Conservation (phyloP, 30 jellyfish, hydroid and myxozoan genomes). For the Aurelia aurita complex sp. Pacific region DNA sequence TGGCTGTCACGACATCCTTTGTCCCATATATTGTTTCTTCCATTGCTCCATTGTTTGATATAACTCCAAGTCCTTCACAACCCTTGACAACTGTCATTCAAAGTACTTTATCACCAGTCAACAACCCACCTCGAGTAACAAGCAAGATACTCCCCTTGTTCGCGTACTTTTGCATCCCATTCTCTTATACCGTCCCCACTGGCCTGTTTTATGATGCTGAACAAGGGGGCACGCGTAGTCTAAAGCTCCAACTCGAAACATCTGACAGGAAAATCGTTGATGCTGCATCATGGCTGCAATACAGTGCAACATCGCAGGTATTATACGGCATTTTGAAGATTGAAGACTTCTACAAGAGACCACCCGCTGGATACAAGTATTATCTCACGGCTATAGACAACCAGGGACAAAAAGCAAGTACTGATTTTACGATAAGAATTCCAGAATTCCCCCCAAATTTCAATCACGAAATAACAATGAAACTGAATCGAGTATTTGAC, state of each 20-base stretch:
- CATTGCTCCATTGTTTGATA: neutral
- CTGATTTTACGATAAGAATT: conserved; percentile 56
- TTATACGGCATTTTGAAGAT: conserved; percentile 77
- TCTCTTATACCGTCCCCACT: conserved; percentile 55
- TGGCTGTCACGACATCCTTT: neutral
- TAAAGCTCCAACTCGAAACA: conserved; percentile 46
- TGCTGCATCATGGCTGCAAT: conserved; percentile 82
- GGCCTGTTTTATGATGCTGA: conserved; percentile 58
- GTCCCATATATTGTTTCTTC: too few species aligned
- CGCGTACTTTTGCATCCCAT: conserved; percentile 71
- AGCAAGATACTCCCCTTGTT: conserved; percentile 69
- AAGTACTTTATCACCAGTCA: neutral
- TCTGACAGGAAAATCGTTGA: conserved; percentile 33
- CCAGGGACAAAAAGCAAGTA: conserved; percentile 60
- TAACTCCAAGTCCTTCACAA: conserved; percentile 5
- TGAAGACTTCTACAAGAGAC: conserved; percentile 48
- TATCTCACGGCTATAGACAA: conserved; percentile 80
- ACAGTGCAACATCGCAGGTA: conserved; percentile 81
- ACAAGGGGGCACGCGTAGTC: conserved; percentile 78
- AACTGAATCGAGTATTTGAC: conserved; percentile 72
- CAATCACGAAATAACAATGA: conserved; percentile 47
- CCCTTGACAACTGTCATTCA: neutral
- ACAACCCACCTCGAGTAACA: conserved; percentile 68
- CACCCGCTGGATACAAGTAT: conserved; percentile 52
- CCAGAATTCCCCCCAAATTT: conserved; percentile 61